A percentile compares a stretch with the other conserved stretches of the same genome.
Conservation (phyloP, 2,797 vertebrate genomes). For the Ceryle rudis region DNA sequence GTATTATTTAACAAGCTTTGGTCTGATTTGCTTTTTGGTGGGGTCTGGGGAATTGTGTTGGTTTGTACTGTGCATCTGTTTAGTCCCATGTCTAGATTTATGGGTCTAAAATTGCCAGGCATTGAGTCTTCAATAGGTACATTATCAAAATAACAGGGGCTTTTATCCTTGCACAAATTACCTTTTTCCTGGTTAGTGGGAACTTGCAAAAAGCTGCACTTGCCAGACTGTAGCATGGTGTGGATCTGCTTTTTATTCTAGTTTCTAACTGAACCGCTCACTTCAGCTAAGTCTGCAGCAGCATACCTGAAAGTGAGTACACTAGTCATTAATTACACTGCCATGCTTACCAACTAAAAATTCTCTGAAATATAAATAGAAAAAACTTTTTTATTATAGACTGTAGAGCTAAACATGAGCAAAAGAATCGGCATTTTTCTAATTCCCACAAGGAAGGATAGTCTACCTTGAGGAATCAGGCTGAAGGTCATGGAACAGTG, state of each 20-base stretch:
- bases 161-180: neutral
- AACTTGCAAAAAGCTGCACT: neutral
- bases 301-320: rapidly evolving
- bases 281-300: neutral
- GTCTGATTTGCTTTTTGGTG: neutral
- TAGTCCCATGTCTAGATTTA: neutral
- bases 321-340: neutral
- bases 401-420: neutral
- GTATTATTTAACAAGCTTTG: neutral
- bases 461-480: neutral
- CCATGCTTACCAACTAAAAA: neutral
- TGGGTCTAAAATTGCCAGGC: neutral
- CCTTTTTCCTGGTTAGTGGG: neutral
- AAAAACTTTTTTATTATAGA: neutral
- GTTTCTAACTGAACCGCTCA: neutral
- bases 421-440: neutral
- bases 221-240: neutral
- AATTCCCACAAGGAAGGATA: neutral
- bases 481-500: neutral
- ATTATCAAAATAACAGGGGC: neutral
- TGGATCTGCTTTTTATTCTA: neutral
- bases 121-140: neutral
- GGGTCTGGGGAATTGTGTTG: neutral
- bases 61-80: neutral
- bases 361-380: neutral